Conservation (phyloP, 2,113 vertebrate species). For the Ceuthmochares aereus region DNA sequence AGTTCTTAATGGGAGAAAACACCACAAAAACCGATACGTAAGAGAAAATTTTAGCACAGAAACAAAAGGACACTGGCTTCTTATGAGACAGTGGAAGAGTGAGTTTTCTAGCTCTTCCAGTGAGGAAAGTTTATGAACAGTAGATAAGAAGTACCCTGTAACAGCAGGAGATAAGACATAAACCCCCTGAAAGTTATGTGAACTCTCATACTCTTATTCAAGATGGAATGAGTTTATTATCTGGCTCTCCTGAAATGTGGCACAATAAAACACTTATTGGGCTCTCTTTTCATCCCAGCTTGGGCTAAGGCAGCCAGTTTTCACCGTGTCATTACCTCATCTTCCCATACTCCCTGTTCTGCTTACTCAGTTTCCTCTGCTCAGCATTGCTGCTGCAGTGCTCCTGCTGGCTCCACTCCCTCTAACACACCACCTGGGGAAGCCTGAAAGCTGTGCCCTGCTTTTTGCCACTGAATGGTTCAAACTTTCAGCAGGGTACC, state of each 20-base stretch:
- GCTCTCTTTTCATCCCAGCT: background rate
- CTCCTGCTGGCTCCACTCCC: accelerated
- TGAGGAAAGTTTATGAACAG: background rate
- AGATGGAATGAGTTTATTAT: background rate
- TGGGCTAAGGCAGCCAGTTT: background rate
- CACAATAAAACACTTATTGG: background rate
- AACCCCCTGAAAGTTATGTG: accelerated
- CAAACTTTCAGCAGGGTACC: background rate
- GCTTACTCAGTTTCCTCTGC: background rate
- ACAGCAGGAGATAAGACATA: background rate
- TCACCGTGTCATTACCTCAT: background rate
- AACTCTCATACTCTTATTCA: background rate
- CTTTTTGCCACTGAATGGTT: background rate
- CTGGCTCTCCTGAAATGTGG: background rate
- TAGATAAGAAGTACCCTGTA: background rate
- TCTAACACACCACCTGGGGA: background rate
- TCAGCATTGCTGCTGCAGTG: background rate
- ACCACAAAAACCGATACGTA: background rate
- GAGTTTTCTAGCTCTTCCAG: background rate
- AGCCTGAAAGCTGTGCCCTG: background rate
- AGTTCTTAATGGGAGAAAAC: background rate
- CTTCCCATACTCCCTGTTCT: background rate
- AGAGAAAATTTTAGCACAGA: background rate
- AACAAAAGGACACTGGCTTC: background rate
- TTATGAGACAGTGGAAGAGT: background rate